Conservation (phyloP, 2,797 vertebrate species). For the Epinephelus coioides region DNA sequence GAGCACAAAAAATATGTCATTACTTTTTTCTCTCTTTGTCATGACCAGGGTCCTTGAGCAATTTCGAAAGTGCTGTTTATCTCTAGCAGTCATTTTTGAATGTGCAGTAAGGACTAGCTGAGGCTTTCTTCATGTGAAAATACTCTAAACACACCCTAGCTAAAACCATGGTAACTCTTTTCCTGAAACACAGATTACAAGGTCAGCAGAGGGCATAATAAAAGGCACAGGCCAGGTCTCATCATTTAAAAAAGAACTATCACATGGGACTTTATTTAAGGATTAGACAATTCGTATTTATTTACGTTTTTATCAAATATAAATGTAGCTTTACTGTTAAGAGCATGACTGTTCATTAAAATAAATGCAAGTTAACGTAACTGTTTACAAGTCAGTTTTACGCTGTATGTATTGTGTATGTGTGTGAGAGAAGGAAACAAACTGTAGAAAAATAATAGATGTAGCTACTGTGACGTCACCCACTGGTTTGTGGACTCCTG, state of each 20-base stretch:
- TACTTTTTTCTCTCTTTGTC: neutral
- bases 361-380: too few species aligned
- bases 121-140: conserved; percentile 1
- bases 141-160: neutral
- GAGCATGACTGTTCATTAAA: too few species aligned
- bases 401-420: too few species aligned
- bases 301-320: too few species aligned
- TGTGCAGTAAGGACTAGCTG: neutral
- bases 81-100: neutral
- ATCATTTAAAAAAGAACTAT: neutral
- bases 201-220: neutral
- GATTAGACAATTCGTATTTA: neutral
- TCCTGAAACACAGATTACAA: neutral
- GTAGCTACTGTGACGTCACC: too few species aligned
- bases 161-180: neutral
- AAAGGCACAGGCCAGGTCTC: neutral
- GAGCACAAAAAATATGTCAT: neutral
- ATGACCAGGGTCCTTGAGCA: neutral
- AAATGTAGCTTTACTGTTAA: too few species aligned
- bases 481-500: too few species aligned
- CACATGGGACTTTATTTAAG: neutral
- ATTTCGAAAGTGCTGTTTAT: neutral
- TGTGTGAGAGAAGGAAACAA: too few species aligned
- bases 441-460: too few species aligned
- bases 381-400: too few species aligned